A percentile compares a stretch with the other conserved stretches of the same genome.
phyloP scores from a whole-genome alignment of 2,113 vertebrate species.

The Propithecus coquereli region DNA sequence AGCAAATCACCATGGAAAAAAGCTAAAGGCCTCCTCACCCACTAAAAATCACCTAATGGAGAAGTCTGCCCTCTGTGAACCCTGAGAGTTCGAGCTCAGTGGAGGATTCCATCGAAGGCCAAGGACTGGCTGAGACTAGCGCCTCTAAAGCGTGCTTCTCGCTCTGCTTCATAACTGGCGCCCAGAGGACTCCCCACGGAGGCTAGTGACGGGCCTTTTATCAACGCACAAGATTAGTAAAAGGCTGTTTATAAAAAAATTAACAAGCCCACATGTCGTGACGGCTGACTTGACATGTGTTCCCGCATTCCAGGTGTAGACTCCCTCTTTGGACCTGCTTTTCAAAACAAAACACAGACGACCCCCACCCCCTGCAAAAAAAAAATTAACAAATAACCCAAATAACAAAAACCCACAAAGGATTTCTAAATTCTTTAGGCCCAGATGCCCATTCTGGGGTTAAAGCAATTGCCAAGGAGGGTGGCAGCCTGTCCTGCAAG shows the following conservation, averaged over 20 bases:
- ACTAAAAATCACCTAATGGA: fast-evolving
- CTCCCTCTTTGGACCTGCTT: neutral
- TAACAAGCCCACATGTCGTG: neutral
- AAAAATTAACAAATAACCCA: neutral
- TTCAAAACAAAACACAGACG: neutral
- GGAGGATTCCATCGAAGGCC: too few species aligned
- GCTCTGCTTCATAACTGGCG: neutral
- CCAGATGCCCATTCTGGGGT: neutral
- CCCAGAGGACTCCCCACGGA: neutral
- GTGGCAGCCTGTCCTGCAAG: neutral
- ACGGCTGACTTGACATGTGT: fast-evolving
- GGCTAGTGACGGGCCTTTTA: fast-evolving
- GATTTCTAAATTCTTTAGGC: neutral
- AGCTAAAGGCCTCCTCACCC: neutral
- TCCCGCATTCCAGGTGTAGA: neutral
- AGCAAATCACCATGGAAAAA: neutral
- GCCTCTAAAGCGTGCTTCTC: neutral
- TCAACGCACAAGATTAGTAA: too few species aligned
- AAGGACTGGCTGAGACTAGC: neutral
- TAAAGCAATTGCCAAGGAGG: too few species aligned
- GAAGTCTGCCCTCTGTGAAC: neutral
- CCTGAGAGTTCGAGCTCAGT: neutral
- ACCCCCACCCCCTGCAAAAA: neutral
- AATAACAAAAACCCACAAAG: neutral
- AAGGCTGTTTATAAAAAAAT: neutral